Conservation (phyloP, 2,113 vertebrate genomes). For the Podilymbus podiceps region DNA sequence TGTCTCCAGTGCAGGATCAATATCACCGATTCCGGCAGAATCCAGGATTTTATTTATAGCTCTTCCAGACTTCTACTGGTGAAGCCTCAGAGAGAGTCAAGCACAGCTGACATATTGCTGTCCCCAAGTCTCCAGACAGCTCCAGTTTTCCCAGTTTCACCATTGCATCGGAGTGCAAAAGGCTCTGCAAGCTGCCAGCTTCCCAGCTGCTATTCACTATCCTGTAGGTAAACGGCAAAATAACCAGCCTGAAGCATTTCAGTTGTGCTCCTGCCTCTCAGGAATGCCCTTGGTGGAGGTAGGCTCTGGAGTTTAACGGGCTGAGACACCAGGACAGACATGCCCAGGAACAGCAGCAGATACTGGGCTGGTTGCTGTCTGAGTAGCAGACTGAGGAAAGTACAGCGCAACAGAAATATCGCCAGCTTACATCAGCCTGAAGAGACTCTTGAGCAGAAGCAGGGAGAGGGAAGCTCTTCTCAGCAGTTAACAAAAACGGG, state of each 20-base stretch:
- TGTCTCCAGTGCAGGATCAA: constrained; percentile 25
- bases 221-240: background rate
- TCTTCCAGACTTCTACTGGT: background rate
- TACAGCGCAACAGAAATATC: background rate
- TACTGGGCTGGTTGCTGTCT: background rate
- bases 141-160: background rate
- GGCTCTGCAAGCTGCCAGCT: background rate
- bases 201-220: background rate
- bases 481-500: background rate
- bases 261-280: accelerated
- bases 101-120: background rate
- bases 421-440: background rate
- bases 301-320: background rate
- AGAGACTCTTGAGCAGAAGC: background rate
- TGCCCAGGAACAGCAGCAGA: background rate
- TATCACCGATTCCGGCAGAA: constrained; percentile 11
- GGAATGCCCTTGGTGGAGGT: background rate
- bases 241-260: background rate
- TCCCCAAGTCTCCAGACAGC: background rate
- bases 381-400: background rate
- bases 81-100: background rate
- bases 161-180: background rate
- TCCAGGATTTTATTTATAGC: constrained; percentile 19
- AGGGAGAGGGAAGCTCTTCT: background rate
- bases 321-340: background rate